Conservation (phyloP, 2,888 invertebrate genomes). For the Linnaemya tessellans region DNA sequence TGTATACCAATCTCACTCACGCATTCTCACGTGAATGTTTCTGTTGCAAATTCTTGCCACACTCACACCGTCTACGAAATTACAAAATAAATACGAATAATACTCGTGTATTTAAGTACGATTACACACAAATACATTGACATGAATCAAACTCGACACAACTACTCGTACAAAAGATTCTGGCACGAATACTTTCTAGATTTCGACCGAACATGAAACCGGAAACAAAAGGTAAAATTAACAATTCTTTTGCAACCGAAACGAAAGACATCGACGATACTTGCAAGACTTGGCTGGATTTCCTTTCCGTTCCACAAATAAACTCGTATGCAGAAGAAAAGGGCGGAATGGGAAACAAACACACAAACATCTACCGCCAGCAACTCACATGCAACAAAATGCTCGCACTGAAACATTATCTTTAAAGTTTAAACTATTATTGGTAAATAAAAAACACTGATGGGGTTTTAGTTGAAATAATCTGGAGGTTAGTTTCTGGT, state of each 20-base stretch:
- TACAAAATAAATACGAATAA: conserved; percentile 15
- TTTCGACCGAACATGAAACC: conserved; percentile 69
- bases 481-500: conserved; percentile 12
- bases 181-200: neutral
- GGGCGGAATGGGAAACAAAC: conserved; percentile 6
- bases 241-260: conserved; percentile 53
- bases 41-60: neutral
- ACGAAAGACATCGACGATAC: conserved; percentile 14
- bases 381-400: conserved; percentile 6
- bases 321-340: neutral
- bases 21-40: too few species aligned
- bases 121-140: conserved; percentile 2
- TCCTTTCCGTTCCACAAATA: conserved; percentile 22
- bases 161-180: neutral
- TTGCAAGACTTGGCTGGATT: conserved; percentile 15
- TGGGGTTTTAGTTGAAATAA: conserved; percentile 3
- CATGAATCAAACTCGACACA: neutral
- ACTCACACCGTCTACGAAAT: conserved; percentile 4
- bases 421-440: conserved; percentile 38
- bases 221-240: conserved; percentile 73
- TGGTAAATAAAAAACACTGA: conserved; percentile 26
- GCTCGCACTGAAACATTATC: conserved; percentile 9
- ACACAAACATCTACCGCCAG: neutral
- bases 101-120: neutral
- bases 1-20: too few species aligned